A percentile compares a stretch with the other conserved stretches of the same genome.
Conservation (phyloP, 2,888 invertebrate species). For the Synergus itoensis region DNA sequence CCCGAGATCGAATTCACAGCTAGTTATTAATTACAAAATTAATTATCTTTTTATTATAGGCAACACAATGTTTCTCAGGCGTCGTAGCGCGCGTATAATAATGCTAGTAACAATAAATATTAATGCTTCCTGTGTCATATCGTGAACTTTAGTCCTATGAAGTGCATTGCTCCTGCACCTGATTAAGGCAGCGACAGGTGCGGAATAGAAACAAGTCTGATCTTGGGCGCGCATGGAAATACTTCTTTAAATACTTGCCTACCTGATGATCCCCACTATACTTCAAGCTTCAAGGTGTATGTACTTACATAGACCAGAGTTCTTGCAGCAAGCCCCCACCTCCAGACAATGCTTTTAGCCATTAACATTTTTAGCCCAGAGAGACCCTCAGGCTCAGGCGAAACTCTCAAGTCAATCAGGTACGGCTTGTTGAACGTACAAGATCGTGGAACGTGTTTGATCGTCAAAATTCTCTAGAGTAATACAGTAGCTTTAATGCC, state of each 20-base stretch:
- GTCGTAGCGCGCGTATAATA: no score
- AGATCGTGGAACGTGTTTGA: background rate
- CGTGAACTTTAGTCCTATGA: no score
- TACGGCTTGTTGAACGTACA: conserved; percentile 7
- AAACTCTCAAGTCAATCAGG: conserved; percentile 14
- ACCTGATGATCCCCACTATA: conserved; percentile 24
- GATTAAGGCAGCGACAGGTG: background rate
- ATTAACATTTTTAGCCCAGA: background rate
- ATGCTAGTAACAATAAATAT: no score
- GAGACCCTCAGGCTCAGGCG: background rate
- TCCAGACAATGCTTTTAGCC: background rate
- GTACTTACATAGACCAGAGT: conserved; percentile 18
- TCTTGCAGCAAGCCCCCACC: conserved; percentile 19
- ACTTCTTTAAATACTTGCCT: conserved; percentile 8
- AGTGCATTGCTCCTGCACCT: background rate
- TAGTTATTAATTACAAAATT: no score
- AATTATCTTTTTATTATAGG: no score
- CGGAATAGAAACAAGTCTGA: background rate
- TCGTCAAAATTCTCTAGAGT: no score
- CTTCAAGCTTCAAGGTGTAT: background rate
- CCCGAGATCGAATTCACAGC: no score
- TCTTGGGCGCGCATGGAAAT: background rate
- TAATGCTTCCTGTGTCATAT: no score
- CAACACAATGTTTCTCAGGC: no score
- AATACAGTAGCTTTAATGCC: no score